Conservation (phyloP, 2,888 invertebrate species). For the Horisme vitalbata region DNA sequence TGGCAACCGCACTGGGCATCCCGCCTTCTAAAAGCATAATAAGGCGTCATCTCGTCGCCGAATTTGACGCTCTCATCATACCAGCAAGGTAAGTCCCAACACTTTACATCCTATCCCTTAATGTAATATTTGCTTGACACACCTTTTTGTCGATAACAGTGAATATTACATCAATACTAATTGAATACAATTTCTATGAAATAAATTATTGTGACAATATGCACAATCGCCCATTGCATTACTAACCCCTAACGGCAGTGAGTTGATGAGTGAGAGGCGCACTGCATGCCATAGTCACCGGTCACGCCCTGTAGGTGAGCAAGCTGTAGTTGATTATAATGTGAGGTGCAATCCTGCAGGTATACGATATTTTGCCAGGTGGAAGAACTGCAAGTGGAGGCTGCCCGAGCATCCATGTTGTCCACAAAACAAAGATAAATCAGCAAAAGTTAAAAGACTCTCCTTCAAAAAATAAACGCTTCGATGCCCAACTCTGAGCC, state of each 20-base stretch:
- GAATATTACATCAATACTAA: constrained; percentile 22
- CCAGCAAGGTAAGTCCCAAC: constrained; percentile 90
- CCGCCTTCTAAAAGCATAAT: constrained; percentile 97
- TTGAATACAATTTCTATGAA: constrained; percentile 14
- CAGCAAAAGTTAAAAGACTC: constrained; percentile 74
- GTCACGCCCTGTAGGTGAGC: constrained; percentile 59
- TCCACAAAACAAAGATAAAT: constrained; percentile 84
- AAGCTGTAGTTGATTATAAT: constrained; percentile 81
- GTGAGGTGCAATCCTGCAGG: constrained; percentile 84
- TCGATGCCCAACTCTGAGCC: constrained; percentile 63
- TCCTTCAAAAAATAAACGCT: constrained; percentile 79
- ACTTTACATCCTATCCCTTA: constrained; percentile 15
- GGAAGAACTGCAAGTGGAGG: constrained; percentile 92
- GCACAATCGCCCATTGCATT: constrained; percentile 23
- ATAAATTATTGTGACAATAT: constrained; percentile 20
- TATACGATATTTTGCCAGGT: constrained; percentile 93
- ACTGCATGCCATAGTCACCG: constrained; percentile 37
- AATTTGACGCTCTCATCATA: constrained; percentile 94
- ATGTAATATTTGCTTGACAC: constrained; percentile 52
- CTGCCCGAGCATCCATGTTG: constrained; percentile 86
- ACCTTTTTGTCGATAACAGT: constrained; percentile 10
- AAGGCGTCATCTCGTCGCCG: constrained; percentile 93
- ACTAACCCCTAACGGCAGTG: constrained; percentile 15
- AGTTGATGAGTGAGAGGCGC: constrained; percentile 26
- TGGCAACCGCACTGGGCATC: constrained; percentile 96